Percentiles rank a stretch among this genome's conserved stretches.
Conservation (phyloP, 37 sponge, comb jelly and placozoan species). For the Agelas oroides region DNA sequence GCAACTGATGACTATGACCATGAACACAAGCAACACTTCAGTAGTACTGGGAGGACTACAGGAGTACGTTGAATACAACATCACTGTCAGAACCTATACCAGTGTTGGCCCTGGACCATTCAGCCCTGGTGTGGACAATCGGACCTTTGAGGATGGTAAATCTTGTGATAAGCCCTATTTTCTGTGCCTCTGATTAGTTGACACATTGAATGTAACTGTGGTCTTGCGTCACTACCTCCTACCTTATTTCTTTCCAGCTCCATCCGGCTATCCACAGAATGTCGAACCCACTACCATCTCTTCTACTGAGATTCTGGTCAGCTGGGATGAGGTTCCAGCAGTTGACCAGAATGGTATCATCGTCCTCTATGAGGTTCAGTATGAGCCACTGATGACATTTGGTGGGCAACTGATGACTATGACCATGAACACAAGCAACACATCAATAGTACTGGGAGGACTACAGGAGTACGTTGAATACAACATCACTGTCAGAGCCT, state of each 20-base stretch:
- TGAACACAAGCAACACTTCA: slow-evolving; percentile 4
- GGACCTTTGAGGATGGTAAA: slow-evolving; percentile 43
- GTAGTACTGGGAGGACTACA: slow-evolving; percentile 17
- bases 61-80: slow-evolving; percentile 45
- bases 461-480: too few relatives aligned
- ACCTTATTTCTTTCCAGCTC: too few relatives aligned
- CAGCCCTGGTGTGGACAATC: slow-evolving; percentile 4
- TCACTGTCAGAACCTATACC: slow-evolving; percentile 57
- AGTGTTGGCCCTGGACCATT: slow-evolving; percentile 59
- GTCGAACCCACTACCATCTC: neutral
- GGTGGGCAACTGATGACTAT: too few relatives aligned
- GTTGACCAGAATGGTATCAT: slow-evolving; percentile 42
- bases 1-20: neutral
- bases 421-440: too few relatives aligned
- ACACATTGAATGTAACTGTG: too few relatives aligned
- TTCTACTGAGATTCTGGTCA: slow-evolving; percentile 24
- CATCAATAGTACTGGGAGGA: too few relatives aligned
- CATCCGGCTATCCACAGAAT: slow-evolving; percentile 17
- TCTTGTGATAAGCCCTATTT: too few relatives aligned
- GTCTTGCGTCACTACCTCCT: too few relatives aligned
- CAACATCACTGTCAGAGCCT: too few relatives aligned
- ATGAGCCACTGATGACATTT: slow-evolving; percentile 6
- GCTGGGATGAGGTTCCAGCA: slow-evolving; percentile 3
- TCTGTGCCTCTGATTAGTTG: too few relatives aligned
- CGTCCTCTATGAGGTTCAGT: slow-evolving; percentile 30